These are phyloP conservation scores for Neodiprion fabricii DNA, from an alignment of 1,140 invertebrate species.

Conservation along the genomic window DNA sequence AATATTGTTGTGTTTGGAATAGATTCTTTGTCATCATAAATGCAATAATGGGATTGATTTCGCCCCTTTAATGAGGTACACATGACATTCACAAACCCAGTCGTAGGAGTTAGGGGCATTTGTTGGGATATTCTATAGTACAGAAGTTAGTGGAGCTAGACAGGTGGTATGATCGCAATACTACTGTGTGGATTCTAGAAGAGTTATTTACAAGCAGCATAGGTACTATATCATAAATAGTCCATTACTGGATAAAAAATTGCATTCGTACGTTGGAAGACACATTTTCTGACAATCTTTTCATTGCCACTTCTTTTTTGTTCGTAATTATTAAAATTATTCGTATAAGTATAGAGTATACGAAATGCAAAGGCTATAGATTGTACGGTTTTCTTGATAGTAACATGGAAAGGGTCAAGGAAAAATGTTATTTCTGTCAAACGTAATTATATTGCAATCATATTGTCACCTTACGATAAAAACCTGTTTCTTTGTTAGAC, in stretches of 20 bases:
- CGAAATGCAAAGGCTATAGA: neutral
- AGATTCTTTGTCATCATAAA: too few relatives aligned
- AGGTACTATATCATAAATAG: conserved; percentile 34
- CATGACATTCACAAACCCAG: conserved; percentile 56
- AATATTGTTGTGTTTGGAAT: too few relatives aligned
- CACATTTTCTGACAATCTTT: conserved; percentile 80
- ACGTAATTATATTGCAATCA: neutral
- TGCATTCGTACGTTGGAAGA: conserved; percentile 72
- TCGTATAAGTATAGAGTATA: neutral
- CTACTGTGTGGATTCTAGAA: conserved; percentile 53
- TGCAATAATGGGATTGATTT: conserved; percentile 42
- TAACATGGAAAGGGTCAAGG: neutral
- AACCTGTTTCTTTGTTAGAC: too few relatives aligned
- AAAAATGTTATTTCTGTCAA: neutral
- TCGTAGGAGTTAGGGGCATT: conserved; percentile 47
- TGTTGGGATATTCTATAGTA: conserved; percentile 45
- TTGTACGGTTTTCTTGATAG: neutral
- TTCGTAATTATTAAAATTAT: neutral
- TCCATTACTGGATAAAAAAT: conserved; percentile 17
- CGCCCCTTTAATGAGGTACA: conserved; percentile 58
- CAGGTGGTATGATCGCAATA: conserved; percentile 45
- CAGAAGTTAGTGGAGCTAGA: conserved; percentile 49
- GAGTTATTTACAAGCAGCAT: conserved; percentile 57
- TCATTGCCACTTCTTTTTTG: neutral
- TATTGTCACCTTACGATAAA: too few relatives aligned